These are phyloP conservation scores for Rhagonycha lutea DNA, from an alignment of 2,888 invertebrate species.

Conservation along the genomic window DNA sequence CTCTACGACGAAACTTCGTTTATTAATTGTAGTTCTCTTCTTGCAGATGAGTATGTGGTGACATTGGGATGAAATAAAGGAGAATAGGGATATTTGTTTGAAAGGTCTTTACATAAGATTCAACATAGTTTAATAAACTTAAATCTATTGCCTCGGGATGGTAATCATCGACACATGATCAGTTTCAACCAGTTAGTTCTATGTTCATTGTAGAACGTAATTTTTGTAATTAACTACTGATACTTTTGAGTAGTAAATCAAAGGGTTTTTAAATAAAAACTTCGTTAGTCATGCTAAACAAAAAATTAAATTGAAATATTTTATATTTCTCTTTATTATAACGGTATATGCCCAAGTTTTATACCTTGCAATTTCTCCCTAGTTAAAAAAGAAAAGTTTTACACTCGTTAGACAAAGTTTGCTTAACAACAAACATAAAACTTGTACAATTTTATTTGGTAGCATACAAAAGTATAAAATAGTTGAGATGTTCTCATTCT, in stretches of 20 bases:
- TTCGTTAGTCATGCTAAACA: neutral
- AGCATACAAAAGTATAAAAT: slow-evolving; percentile 29
- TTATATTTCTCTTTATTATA: slow-evolving; percentile 1
- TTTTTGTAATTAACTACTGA: neutral
- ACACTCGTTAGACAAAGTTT: slow-evolving; percentile 39
- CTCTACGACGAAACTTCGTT: slow-evolving; percentile 48
- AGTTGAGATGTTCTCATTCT: slow-evolving; percentile 17
- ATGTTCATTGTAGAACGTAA: neutral
- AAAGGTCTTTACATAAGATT: slow-evolving; percentile 18
- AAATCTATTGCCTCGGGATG: neutral
- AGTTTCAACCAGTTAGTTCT: neutral
- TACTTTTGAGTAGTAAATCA: neutral
- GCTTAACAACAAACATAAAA: slow-evolving; percentile 45
- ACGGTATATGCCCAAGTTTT: neutral
- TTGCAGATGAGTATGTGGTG: slow-evolving; percentile 41
- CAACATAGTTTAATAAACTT: slow-evolving; percentile 4
- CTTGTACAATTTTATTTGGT: slow-evolving; percentile 38
- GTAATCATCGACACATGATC: neutral
- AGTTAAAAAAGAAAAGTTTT: slow-evolving; percentile 30
- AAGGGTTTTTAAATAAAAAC: neutral
- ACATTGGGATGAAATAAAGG: slow-evolving; percentile 26
- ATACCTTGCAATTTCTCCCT: slow-evolving; percentile 2
- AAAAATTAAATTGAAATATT: neutral
- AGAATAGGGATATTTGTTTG: slow-evolving; percentile 29
- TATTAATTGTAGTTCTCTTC: slow-evolving; percentile 49